These are phyloP conservation scores for Pachycephala philippinensis DNA, from an alignment of 2,113 vertebrate genomes.

Conservation along the genomic window DNA sequence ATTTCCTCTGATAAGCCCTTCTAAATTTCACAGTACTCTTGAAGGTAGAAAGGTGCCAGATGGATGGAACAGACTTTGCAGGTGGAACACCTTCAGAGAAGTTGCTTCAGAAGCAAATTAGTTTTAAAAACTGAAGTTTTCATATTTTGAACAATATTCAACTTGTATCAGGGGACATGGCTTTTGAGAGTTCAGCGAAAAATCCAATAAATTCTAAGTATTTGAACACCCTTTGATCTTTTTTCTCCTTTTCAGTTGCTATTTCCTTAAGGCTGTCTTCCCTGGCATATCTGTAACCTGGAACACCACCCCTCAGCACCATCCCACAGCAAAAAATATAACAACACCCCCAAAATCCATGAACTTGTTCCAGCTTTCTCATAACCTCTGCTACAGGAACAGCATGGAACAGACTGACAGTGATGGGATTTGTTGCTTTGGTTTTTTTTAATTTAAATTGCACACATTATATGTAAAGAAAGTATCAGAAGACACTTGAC, in stretches of 20 bases:
- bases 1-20: not conserved
- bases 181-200: not conserved
- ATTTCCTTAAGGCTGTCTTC: not conserved
- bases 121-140: not conserved
- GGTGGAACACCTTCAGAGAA: not conserved
- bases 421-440: not conserved
- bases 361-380: not conserved
- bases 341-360: not conserved
- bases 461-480: not conserved
- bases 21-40: not conserved
- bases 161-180: not conserved
- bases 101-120: not conserved
- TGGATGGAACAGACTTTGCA: not conserved
- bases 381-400: not conserved
- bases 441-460: not conserved
- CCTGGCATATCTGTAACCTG: not conserved
- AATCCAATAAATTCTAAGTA: not conserved
- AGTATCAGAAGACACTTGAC: not conserved
- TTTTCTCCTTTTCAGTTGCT: not conserved
- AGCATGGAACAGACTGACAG: not conserved
- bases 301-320: not conserved
- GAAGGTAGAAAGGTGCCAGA: not conserved
- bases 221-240: not conserved
- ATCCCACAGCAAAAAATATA: not conserved
- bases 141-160: not conserved